These are phyloP conservation scores for Arrhamphus sclerolepis DNA, from an alignment of 2,797 vertebrate species.

Conservation along the genomic window DNA sequence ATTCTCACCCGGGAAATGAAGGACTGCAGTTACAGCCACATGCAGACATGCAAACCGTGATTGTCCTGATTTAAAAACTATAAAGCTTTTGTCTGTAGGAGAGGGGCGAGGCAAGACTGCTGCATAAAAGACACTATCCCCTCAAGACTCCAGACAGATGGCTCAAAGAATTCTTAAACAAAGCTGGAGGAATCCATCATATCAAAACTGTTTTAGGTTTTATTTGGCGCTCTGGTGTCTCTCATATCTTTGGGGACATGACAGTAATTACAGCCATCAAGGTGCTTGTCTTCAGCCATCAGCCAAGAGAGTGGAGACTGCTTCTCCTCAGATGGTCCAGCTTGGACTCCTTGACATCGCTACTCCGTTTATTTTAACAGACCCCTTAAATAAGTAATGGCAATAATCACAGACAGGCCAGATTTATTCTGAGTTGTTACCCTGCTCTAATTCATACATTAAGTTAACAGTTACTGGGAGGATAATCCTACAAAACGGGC, in stretches of 20 bases:
- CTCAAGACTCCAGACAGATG: conserved; percentile 80
- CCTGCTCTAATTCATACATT: conserved; percentile 82
- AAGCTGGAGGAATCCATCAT: conserved; percentile 93
- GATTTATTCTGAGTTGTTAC: conserved; percentile 79
- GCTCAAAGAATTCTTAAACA: conserved; percentile 94
- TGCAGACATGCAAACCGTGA: conserved; percentile 15
- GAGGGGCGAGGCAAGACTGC: conserved; percentile 18
- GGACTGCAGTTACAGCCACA: conserved; percentile 15
- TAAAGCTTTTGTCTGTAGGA: conserved; percentile 24
- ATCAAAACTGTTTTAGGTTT: conserved; percentile 97
- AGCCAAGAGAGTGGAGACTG: conserved; percentile 83
- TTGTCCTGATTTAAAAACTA: conserved; percentile 48
- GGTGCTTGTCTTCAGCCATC: conserved; percentile 89
- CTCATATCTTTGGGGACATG: conserved; percentile 92
- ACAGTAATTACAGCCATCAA: conserved; percentile 98
- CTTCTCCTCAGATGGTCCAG: conserved; percentile 81
- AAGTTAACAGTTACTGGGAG: conserved; percentile 83
- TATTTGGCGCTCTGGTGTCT: conserved; percentile 96
- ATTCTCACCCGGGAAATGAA: conserved; percentile 45
- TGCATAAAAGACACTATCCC: conserved; percentile 53
- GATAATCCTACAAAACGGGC: conserved; percentile 84
- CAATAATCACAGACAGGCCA: conserved; percentile 85
- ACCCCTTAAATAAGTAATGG: conserved; percentile 91
- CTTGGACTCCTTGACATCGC: conserved; percentile 86
- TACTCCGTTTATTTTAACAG: conserved; percentile 90